Conservation (phyloP, 2,113 vertebrate genomes). For the Chaetodon auriga region DNA sequence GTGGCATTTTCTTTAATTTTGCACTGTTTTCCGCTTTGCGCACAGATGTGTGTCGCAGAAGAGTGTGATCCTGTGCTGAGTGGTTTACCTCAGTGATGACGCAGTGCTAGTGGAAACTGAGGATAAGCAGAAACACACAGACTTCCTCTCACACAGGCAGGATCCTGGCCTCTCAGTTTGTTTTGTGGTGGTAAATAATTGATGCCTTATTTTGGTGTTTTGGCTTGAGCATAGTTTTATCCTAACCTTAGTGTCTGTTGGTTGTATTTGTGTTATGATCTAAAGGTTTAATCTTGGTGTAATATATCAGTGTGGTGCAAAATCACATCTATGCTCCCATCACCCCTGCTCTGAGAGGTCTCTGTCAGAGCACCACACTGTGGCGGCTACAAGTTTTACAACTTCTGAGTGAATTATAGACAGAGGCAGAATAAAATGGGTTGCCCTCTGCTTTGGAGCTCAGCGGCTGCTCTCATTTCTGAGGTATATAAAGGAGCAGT, state of each 20-base stretch:
- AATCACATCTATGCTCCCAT: not conserved
- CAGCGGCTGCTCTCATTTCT: not conserved
- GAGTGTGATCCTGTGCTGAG: conserved; percentile 33
- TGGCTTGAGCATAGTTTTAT: not conserved
- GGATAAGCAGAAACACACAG: conserved; percentile 34
- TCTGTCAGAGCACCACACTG: conserved; percentile 69
- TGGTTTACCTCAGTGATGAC: conserved; percentile 27
- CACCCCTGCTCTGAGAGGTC: not conserved
- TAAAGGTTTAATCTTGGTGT: not conserved
- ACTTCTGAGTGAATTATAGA: not conserved
- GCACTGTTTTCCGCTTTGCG: not conserved
- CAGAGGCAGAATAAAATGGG: not conserved
- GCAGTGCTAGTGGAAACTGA: conserved; percentile 32
- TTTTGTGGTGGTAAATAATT: not conserved
- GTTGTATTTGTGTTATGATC: not conserved
- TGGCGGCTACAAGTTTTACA: conserved; percentile 58
- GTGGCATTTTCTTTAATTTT: not conserved
- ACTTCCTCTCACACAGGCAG: conserved; percentile 31
- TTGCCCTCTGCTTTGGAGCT: not conserved
- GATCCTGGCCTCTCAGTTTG: conserved; percentile 2
- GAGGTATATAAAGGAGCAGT: not conserved
- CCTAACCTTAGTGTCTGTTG: not conserved
- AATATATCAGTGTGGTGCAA: not conserved
- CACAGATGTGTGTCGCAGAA: conserved; percentile 11
- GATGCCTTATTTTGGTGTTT: not conserved